A percentile compares a stretch with the other conserved stretches of the same genome.
Conservation (phyloP, 2,797 vertebrate species). For the Steatocranus sp. region DNA sequence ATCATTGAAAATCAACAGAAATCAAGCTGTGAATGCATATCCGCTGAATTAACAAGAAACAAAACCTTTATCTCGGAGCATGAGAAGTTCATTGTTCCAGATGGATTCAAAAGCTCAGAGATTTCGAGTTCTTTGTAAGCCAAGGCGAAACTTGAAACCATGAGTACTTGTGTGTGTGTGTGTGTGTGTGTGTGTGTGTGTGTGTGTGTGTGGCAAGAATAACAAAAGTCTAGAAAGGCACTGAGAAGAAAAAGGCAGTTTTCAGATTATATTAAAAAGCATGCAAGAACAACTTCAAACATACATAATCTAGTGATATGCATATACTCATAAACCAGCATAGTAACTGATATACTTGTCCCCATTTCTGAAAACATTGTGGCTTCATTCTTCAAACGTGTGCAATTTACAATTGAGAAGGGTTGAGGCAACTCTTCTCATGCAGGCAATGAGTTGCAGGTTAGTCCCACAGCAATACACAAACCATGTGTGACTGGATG, state of each 20-base stretch:
- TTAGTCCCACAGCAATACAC: not conserved
- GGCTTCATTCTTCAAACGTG: not conserved
- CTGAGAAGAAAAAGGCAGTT: constrained; percentile 30
- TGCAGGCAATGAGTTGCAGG: not conserved
- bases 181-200: not conserved
- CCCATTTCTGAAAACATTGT: not conserved
- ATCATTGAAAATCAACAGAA: not conserved
- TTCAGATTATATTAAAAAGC: constrained; percentile 49
- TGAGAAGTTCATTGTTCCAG: constrained; percentile 14
- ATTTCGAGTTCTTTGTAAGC: constrained; percentile 37
- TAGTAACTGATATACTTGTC: not conserved
- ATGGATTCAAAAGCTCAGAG: constrained; percentile 23
- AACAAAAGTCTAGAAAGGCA: constrained; percentile 40
- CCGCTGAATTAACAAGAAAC: not conserved
- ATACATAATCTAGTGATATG: not conserved
- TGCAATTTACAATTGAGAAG: not conserved
- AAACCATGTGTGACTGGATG: not conserved
- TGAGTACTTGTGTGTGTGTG: not conserved
- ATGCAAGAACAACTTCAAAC: constrained; percentile 37
- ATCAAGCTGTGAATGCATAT: not conserved
- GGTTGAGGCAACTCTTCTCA: not conserved
- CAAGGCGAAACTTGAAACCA: constrained; percentile 50
- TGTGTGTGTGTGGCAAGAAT: not conserved
- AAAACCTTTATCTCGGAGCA: not conserved
- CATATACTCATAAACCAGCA: not conserved